A percentile compares a stretch with the other conserved stretches of the same genome.
Evolutionary conservation across 2,888 invertebrate genomes (phyloP).

Genomic region (Tineola bisselliella): DNA sequence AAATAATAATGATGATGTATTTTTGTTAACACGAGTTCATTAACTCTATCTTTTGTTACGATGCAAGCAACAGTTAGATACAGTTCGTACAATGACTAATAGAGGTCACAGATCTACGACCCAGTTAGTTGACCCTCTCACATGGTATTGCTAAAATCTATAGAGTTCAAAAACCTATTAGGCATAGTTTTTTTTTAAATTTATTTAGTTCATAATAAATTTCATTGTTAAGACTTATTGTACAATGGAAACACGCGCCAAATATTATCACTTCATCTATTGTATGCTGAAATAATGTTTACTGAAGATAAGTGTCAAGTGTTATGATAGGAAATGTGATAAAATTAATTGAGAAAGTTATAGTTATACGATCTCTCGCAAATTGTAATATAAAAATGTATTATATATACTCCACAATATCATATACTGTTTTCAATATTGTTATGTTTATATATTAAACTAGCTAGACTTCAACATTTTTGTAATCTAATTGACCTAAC

Average conservation of each 20-base stretch:
- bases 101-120: not conserved
- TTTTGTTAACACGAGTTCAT: not conserved
- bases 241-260: not conserved
- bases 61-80: too few relatives aligned
- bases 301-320: not conserved
- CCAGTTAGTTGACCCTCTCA: not conserved
- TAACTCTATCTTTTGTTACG: not conserved
- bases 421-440: too few relatives aligned
- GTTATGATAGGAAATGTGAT: not conserved
- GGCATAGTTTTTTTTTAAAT: not conserved
- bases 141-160: not conserved
- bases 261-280: conserved; percentile 9
- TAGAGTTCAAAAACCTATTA: not conserved
- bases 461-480: too few relatives aligned
- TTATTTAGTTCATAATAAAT: too few relatives aligned
- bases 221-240: too few relatives aligned
- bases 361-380: too few relatives aligned
- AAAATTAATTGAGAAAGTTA: not conserved
- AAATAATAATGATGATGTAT: not conserved
- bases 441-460: too few relatives aligned
- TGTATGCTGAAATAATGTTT: conserved; percentile 7
- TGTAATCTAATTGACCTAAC: too few relatives aligned
- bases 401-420: too few relatives aligned
- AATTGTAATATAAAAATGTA: too few relatives aligned
- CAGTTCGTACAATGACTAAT: not conserved